Evolutionary conservation across 2,888 invertebrate genomes (phyloP).

Genomic region (Aethes cnicana): DNA sequence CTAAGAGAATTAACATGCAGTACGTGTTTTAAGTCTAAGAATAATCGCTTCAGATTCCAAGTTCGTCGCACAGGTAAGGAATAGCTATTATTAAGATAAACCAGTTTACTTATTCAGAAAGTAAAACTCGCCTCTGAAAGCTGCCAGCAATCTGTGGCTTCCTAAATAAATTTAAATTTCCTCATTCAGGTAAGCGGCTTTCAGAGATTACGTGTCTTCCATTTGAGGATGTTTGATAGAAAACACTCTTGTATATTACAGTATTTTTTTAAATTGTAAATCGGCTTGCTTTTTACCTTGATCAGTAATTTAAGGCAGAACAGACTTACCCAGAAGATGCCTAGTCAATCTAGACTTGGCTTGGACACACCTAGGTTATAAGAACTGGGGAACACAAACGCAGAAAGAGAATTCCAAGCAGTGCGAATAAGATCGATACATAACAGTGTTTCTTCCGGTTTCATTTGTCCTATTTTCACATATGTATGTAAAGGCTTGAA

Average conservation of each 20-base stretch:
- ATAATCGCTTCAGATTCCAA: too few species aligned
- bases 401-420: too few species aligned
- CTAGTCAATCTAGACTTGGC: too few species aligned
- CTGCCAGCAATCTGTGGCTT: slow-evolving; percentile 4
- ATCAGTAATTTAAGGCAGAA: neutral
- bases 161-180: slow-evolving; percentile 9
- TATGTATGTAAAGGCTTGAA: too few species aligned
- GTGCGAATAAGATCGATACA: too few species aligned
- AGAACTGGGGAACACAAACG: too few species aligned
- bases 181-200: slow-evolving; percentile 2
- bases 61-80: neutral
- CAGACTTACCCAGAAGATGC: neutral
- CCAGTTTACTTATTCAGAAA: slow-evolving; percentile 13
- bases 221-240: neutral
- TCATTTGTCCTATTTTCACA: too few species aligned
- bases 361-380: too few species aligned
- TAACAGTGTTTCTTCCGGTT: too few species aligned
- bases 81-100: neutral
- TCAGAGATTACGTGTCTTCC: neutral
- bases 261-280: neutral
- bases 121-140: slow-evolving; percentile 20
- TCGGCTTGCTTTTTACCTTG: neutral
- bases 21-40: too few species aligned
- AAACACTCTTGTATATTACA: neutral
- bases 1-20: too few species aligned